Evolutionary conservation across 2,888 invertebrate genomes (phyloP), one percentile per base, ranked within the genome.

Genomic region (Seira musarum): DNA sequence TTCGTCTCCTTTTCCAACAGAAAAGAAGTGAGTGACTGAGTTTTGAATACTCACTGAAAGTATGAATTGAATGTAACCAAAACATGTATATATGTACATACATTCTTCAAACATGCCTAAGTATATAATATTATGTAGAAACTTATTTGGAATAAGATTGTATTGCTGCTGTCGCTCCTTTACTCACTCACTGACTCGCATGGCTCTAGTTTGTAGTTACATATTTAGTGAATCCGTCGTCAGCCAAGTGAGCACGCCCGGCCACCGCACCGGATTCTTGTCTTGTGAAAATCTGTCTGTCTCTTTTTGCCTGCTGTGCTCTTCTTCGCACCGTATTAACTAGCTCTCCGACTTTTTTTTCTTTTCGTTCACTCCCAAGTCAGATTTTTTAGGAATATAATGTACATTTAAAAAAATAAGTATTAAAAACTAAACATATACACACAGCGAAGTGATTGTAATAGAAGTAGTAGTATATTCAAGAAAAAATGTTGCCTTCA

Each of bases 241-340:
- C 70, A 61, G 74, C 61, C 67, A 67, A 75, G 61, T 75, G 74
- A 75, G 68, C 40, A 8, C 40, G 40, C 40, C 40, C 40, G 40
- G 40, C 40, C 40, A 40, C 8, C 17, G 30, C 67, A 69, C 69
- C 76, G 76, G 69, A 69, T 64, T 76, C 64, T 64, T 71, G 61
- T 74, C 53, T 75, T 46, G 53, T 25, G 67, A 76, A 68, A 67
- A 53, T 76, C 69, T 69, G 76, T 70, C 70, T 76, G 69, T 69
- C 73, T 61, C 67, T 57, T 57, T 21, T 70, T 69, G 15, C 69
- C 57, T 21, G 24, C 40, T 71, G 71, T 71, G 40, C 13, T 40
- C 40, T 40, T 40, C 40, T 40, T 40, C 40, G n/a, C n/a, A 40
- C 40, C 13, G 40, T 40, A 40, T 40, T 40, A 40, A 40, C 40